phyloP scores from a whole-genome alignment of 1,140 invertebrate genomes.

The Notospermus geniculatus region DNA sequence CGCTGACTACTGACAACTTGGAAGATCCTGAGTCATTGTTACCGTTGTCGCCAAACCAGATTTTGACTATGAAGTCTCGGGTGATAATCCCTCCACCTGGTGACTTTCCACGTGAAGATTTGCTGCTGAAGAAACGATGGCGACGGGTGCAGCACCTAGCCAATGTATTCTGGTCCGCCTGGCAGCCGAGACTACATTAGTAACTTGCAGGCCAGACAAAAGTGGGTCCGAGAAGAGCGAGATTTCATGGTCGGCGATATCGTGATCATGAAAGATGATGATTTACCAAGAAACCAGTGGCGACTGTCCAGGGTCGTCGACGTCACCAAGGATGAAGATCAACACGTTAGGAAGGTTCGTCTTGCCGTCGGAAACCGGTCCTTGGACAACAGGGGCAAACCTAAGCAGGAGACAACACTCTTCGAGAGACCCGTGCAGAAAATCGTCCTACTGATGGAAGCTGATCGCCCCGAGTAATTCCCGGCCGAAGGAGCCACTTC shows the following conservation, averaged over 20 bases:
- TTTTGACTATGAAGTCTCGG: no score
- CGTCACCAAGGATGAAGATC: not conserved
- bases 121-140: no score
- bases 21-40: not conserved
- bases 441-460: not conserved
- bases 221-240: not conserved
- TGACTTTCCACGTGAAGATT: no score
- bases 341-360: not conserved
- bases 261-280: not conserved
- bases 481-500: no score
- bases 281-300: constrained; percentile 1
- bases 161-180: no score
- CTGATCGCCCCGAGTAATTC: no score
- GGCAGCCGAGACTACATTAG: no score
- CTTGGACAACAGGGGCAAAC: not conserved
- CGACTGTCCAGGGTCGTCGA: not conserved
- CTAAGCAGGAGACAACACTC: not conserved
- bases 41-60: constrained; percentile 4
- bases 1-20: not conserved
- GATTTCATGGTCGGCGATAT: not conserved
- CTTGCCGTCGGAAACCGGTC: not conserved
- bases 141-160: no score
- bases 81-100: no score
- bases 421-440: not conserved
- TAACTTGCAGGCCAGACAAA: not conserved